These are phyloP conservation scores for Petrocephalus schoutedeni DNA, from an alignment of 2,797 vertebrate genomes.

Conservation along the genomic window DNA sequence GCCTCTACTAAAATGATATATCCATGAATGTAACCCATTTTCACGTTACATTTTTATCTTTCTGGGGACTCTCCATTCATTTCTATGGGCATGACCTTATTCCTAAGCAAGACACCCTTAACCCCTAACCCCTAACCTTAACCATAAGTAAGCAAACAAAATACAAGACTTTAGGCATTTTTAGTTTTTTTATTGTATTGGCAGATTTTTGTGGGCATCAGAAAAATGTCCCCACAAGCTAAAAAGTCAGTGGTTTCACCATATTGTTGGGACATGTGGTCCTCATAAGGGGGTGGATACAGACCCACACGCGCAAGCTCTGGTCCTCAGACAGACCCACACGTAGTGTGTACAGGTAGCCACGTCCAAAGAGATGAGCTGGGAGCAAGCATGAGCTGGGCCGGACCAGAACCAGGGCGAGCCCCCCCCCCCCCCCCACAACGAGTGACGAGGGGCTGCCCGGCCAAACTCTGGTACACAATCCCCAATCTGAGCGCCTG, in stretches of 20 bases:
- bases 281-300: neutral
- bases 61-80: no score
- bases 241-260: neutral
- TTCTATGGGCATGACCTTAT: no score
- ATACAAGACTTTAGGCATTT: no score
- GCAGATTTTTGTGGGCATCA: no score
- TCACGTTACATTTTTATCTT: neutral
- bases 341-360: neutral
- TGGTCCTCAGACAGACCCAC: neutral
- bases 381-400: neutral
- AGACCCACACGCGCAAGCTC: neutral
- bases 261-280: neutral
- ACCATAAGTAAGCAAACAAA: no score
- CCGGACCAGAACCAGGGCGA: neutral
- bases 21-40: no score
- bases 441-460: neutral
- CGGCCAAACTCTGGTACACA: neutral
- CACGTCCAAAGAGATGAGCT: neutral
- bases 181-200: no score
- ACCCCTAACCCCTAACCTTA: no score
- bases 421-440: neutral
- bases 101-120: no score
- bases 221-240: neutral
- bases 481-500: neutral
- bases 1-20: no score